Base-by-base conservation (phyloP, 2,113 vertebrate species). In the Meleagris gallopavo region DNA sequence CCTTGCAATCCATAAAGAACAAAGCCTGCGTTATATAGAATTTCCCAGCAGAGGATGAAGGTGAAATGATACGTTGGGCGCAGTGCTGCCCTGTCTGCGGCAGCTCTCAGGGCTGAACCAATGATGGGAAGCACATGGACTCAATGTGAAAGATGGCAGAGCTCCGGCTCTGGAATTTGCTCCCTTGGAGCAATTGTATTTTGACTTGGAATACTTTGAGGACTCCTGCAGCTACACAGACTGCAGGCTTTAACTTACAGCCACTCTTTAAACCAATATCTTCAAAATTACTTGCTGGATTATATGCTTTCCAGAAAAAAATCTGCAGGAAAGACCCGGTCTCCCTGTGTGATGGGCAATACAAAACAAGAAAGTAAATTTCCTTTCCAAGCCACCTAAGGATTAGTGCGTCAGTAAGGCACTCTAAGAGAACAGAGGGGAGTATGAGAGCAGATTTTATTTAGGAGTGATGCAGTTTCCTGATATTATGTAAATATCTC, bases 201-300 rank as follows among this genome's bases (percentile, higher is more conserved):
- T 89, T 50, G 32, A 22, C 79, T 91, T 89, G 80, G 88, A 78
- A 95, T 66, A 13, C 25, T 64, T 61, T 3, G 65, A 95, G 80
- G 65, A 43, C 29, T 88, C 89, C 88, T 91, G 93, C 76, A 94
- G 94, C 64, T 87, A 38, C 45, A 27, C 52, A 69, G 50, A 6
- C 52, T 60, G 67, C 6, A 86, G 76, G 17, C 52, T 75, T 75
- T 62, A 58, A 57, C 45, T 83, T 65, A 36, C 1, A 67, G n/a
- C 25, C 8, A 3, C 2, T 12, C 50, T 79, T 45, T 62, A 65
- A 90, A 72, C 15, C 70, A 78, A 3, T 18, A 20, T 41, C 77
- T 72, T 90, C 62, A 70, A 54, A 65, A 82, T 0, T 38, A 48
- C 34, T 50, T 80, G 78, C 75, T 88, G 82, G 69, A 74, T 77